Base-by-base conservation (phyloP, 1,140 invertebrate genomes). In the Panagrolaimus sp. region DNA sequence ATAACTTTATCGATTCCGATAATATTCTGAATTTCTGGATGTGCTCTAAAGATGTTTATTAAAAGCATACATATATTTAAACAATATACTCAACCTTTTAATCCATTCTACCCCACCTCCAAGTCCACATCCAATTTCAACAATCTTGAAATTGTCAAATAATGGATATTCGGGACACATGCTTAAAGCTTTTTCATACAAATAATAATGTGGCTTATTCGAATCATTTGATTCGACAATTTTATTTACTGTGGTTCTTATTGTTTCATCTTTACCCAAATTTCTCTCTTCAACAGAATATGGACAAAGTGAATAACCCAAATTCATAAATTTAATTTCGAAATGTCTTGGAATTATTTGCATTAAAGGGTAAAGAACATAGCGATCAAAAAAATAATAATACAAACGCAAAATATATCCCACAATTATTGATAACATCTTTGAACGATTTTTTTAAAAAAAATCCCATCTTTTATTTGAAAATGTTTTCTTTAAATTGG, bases 31-130 rank as follows among this genome's bases (percentile, higher is more conserved):
- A 74, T 44, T 65, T 74, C 74, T 25, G 73, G 67, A 61, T 74
- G 72, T 23, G 67, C 48, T 42, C 72, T 73, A 31, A 68, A 75
- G 31, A 66, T 8, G 25, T 27, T n/a, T 42, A 2, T 42, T 5
- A 16, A 23, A 20, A 2, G 13, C 14, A 13, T 65, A n/a, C n/a
- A n/a, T n/a, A n/a, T n/a, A n/a, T 46, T 31, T 27, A 66, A 13
- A 66, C 4, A 31, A 13, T 61, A n/a, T 48, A 25, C 1, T 51
- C 11, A 48, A 74, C 73, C 43, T 63, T 44, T 51, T 63, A n/a
- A 74, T 75, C 73, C 62, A 75, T 27, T 62, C n/a, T 20, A 76
- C 25, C 9, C 73, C 67, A 16, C 73, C 73, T 14, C 73, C 73
- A 25, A 76, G 31, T 27, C 72, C 72, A 57, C 72, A 74, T 46